Evolutionary conservation across 2,888 invertebrate genomes (phyloP).

Genomic region (Nematopogon swammerdamellus): DNA sequence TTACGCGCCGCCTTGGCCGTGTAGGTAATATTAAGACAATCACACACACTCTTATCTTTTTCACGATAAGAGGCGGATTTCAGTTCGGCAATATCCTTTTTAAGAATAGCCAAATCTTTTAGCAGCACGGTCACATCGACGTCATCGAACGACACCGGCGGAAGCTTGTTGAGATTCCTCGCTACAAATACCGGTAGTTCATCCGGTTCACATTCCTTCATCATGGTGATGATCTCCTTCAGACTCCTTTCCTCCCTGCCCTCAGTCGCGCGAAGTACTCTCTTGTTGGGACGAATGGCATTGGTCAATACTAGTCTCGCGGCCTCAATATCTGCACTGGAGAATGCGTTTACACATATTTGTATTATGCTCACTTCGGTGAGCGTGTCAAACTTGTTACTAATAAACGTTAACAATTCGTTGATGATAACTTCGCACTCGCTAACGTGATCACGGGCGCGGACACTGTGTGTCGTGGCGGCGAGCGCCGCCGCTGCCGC

Average conservation of each 20-base stretch:
- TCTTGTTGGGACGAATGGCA: not conserved
- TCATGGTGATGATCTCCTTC: constrained; percentile 1
- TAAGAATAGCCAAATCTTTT: not conserved
- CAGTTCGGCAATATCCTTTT: not conserved
- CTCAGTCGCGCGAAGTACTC: not conserved
- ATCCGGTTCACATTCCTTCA: constrained; percentile 1
- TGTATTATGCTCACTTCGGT: not conserved
- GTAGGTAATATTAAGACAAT: not conserved
- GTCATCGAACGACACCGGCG: constrained; percentile 3
- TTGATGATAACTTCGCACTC: not conserved
- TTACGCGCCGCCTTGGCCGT: too few species aligned
- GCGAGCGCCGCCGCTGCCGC: too few species aligned
- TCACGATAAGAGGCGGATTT: not conserved
- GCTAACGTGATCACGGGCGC: too few species aligned
- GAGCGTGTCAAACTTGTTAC: not conserved
- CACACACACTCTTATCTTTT: not conserved
- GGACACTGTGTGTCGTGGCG: too few species aligned
- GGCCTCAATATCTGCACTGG: not conserved
- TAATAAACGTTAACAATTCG: not conserved
- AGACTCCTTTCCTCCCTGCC: not conserved
- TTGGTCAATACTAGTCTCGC: not conserved
- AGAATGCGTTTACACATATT: not conserved
- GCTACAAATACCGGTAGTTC: constrained; percentile 2
- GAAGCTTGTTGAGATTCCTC: constrained; percentile 2
- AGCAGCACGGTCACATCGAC: constrained; percentile 2